These are phyloP conservation scores for Mus spicilegus DNA, from an alignment of 2,113 vertebrate genomes.

Conservation along the genomic window DNA sequence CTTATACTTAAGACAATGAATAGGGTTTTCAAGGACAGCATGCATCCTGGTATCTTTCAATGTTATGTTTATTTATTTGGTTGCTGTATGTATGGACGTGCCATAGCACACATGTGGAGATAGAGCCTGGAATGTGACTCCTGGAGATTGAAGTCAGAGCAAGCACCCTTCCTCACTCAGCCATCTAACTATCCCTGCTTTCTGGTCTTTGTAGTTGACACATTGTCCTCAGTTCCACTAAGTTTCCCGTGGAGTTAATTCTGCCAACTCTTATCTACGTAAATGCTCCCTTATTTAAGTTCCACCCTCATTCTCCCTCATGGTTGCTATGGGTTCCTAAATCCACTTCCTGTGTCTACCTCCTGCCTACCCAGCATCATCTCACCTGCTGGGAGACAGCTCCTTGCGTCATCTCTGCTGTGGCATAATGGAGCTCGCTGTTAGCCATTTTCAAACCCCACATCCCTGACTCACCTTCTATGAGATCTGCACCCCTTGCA, in stretches of 20 bases:
- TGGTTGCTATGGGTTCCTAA: background rate
- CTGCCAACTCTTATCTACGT: background rate
- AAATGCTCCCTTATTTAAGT: background rate
- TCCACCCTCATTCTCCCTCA: background rate
- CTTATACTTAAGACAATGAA: background rate
- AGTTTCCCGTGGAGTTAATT: background rate
- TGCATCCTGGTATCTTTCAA: background rate
- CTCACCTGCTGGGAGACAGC: background rate
- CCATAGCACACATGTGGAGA: background rate
- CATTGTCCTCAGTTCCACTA: background rate
- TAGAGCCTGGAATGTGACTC: too few relatives aligned
- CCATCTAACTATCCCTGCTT: background rate
- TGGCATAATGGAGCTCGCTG: background rate
- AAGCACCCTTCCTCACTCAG: background rate
- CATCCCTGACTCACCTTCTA: background rate
- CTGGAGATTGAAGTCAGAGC: too few relatives aligned
- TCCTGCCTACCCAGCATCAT: background rate
- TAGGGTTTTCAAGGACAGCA: background rate
- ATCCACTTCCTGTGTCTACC: background rate
- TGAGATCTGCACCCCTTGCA: background rate
- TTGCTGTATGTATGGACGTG: background rate
- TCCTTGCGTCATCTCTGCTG: background rate
- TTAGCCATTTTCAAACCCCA: background rate
- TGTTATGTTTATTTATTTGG: background rate
- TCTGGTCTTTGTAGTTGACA: background rate